A percentile compares a stretch with the other conserved stretches of the same genome.
These are phyloP conservation scores for Empis stercorea DNA, from an alignment of 2,888 invertebrate species.

Conservation along the genomic window DNA sequence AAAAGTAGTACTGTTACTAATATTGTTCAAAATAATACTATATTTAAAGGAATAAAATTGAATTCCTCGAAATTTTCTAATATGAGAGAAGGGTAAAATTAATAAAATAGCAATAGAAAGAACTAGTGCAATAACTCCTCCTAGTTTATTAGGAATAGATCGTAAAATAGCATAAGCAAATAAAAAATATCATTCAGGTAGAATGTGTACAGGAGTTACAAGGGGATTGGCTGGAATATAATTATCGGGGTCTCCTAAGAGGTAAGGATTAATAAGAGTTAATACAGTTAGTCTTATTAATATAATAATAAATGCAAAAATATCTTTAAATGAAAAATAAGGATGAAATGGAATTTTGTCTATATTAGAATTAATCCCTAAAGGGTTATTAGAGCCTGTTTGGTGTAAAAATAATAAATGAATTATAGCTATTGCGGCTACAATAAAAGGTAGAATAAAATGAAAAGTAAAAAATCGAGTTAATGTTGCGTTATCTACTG, in stretches of 20 bases:
- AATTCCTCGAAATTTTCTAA: constrained; percentile 44
- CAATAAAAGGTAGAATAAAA: constrained; percentile 58
- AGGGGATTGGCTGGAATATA: constrained; percentile 42
- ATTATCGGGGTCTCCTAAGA: constrained; percentile 59
- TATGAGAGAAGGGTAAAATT: constrained; percentile 44
- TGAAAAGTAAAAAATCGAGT: constrained; percentile 63
- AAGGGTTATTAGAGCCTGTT: constrained; percentile 54
- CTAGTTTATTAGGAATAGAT: constrained; percentile 67
- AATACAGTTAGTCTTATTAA: constrained; percentile 40
- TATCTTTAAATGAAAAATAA: constrained; percentile 51
- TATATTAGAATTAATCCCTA: constrained; percentile 50
- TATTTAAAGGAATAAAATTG: constrained; percentile 49
- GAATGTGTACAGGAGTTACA: constrained; percentile 58
- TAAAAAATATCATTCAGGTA: constrained; percentile 76
- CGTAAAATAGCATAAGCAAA: constrained; percentile 72
- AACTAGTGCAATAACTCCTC: constrained; percentile 43
- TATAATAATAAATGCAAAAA: constrained; percentile 46
- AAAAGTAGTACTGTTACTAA: constrained; percentile 43
- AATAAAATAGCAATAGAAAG: constrained; percentile 54
- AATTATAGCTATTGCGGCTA: constrained; percentile 46
- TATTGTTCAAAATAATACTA: constrained; percentile 48
- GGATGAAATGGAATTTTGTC: constrained; percentile 59
- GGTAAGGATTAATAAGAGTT: constrained; percentile 42
- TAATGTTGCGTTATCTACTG: constrained; percentile 58
- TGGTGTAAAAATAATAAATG: constrained; percentile 53